Evolutionary conservation across 2,888 invertebrate species (phyloP), one percentile per base, ranked within the genome.

Genomic region (Heliconius erato): DNA sequence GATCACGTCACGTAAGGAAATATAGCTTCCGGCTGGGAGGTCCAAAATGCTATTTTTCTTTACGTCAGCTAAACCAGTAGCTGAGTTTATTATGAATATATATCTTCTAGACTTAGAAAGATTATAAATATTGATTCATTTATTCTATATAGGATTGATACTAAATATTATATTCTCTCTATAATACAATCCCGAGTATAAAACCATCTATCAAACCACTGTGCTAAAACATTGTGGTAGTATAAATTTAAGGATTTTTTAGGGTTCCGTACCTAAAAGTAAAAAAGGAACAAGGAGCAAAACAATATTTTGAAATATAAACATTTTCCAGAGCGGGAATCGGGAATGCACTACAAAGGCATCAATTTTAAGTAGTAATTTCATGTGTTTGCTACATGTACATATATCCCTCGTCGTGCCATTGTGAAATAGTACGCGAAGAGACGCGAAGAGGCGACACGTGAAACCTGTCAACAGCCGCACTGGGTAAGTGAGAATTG

Each of bases 401-500:
- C 11, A 40, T 40, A 5, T 71, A 71, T 44, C 49, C 9, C 32
- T 54, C 32, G 19, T 3, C 54, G 59, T 74, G 32, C 19, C 23
- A 26, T 63, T 63, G 67, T 68, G 67, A 78, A 79, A 69, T 49
- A 35, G 54, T 69, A 12, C n/a, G 65, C 54, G 44, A 28, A 28
- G 28, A 28, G 28, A 28, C 28, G 28, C 28, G 28, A 65, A 49
- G 19, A 54, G 63, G n/a, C n/a, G 71, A 65, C 23, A 35, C 79
- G 54, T 78, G 80, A 83, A 83, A 80, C 44, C 71, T 32, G 71
- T 49, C 71, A 32, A 69, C 35, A 32, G 26, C 6, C 78, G 16
- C 44, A 26, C 3, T 26, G 28, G 44, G 78, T 26, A 11, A 72
- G 81, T 83, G 83, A 77, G 28, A 81, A 83, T 79, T 77, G 71